These are phyloP conservation scores for Orbicella faveolata DNA, from an alignment of 64 coral and sea anemone species.

Conservation along the genomic window DNA sequence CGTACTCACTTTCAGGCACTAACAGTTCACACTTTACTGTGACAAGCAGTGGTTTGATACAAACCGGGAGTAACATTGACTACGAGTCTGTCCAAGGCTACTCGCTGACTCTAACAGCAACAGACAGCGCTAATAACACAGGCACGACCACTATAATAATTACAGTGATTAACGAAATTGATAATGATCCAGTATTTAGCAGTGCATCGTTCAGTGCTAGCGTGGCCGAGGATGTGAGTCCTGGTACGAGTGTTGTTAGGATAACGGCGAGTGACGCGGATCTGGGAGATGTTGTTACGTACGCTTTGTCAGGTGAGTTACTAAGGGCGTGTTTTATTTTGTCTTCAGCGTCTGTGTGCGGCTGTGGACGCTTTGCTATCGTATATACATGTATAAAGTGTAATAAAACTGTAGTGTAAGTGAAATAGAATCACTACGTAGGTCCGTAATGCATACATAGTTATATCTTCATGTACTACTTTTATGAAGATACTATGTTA, in stretches of 20 bases:
- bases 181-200: constrained; percentile 49
- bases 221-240: constrained; percentile 23
- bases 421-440: too few species aligned
- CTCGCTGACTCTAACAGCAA: constrained; percentile 52
- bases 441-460: too few species aligned
- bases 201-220: constrained; percentile 16
- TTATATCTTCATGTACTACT: too few species aligned
- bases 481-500: too few species aligned
- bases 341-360: too few species aligned
- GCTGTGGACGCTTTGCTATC: too few species aligned
- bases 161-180: constrained; percentile 39
- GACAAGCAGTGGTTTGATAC: constrained; percentile 35
- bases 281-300: constrained; percentile 20
- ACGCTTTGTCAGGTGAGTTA: constrained; percentile 47
- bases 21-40: constrained; percentile 43
- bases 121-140: constrained; percentile 32
- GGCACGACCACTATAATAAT: constrained; percentile 53
- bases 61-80: constrained; percentile 48
- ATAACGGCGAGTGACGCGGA: constrained; percentile 49
- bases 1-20: constrained; percentile 39
- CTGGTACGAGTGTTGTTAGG: constrained; percentile 44
- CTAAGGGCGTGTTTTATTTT: too few species aligned
- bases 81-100: constrained; percentile 36
- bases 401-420: too few species aligned
- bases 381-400: too few species aligned